Conservation (phyloP, 2,888 invertebrate genomes). For the Idaea aversata region DNA sequence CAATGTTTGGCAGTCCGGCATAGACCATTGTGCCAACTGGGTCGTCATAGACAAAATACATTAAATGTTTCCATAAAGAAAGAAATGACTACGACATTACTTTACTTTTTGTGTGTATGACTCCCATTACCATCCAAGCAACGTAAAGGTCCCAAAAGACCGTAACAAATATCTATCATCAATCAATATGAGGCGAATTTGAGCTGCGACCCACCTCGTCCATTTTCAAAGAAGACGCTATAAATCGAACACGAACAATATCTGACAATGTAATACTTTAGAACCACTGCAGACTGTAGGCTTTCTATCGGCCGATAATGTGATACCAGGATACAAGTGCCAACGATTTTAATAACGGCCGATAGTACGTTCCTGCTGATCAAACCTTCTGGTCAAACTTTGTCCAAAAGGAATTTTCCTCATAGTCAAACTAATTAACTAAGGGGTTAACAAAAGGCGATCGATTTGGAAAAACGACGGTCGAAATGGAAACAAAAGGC, state of each 20-base stretch:
- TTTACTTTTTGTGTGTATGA: not conserved
- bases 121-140: not conserved
- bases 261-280: conserved; percentile 27
- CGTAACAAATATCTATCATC: conserved; percentile 49
- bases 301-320: not conserved
- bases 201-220: conserved; percentile 33
- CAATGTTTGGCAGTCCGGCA: too few species aligned
- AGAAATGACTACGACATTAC: not conserved
- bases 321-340: not conserved
- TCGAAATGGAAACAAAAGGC: too few species aligned
- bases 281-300: not conserved
- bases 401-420: too few species aligned
- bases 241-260: conserved; percentile 52
- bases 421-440: too few species aligned
- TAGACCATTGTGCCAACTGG: too few species aligned
- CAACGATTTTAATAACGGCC: too few species aligned
- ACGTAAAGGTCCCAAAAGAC: conserved; percentile 24
- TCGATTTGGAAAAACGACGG: too few species aligned
- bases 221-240: conserved; percentile 38
- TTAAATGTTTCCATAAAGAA: too few species aligned
- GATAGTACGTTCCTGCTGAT: too few species aligned
- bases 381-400: too few species aligned
- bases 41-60: too few species aligned
- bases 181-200: conserved; percentile 51
- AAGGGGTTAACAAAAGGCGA: too few species aligned